A percentile compares a stretch with the other conserved stretches of the same genome.
Conservation (phyloP, 2,888 invertebrate genomes). For the Vanessa cardui region DNA sequence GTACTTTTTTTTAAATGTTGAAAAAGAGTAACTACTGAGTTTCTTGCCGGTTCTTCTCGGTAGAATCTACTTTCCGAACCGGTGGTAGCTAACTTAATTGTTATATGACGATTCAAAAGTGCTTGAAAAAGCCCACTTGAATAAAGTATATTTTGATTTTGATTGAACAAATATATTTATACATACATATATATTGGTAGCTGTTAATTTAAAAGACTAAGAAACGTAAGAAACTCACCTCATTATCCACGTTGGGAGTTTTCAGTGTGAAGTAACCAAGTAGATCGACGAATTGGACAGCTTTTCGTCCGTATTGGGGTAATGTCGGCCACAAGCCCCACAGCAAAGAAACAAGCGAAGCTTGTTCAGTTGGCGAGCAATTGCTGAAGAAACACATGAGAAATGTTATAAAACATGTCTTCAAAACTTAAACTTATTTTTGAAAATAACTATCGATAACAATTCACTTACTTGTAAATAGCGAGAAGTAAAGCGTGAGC, state of each 20-base stretch:
- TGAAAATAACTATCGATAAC: neutral
- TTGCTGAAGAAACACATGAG: slow-evolving; percentile 77
- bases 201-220: no score
- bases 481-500: slow-evolving; percentile 93
- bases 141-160: no score
- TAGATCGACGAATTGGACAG: slow-evolving; percentile 98
- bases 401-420: neutral
- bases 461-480: slow-evolving; percentile 87
- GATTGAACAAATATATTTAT: no score
- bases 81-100: no score
- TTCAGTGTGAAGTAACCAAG: slow-evolving; percentile 97
- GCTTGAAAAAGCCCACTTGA: no score
- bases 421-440: neutral
- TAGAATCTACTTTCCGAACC: no score
- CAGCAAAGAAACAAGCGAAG: slow-evolving; percentile 89
- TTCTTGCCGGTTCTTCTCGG: no score
- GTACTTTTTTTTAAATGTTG: no score
- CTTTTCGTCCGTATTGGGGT: slow-evolving; percentile 95
- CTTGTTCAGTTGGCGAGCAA: slow-evolving; percentile 89
- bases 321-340: slow-evolving; percentile 96
- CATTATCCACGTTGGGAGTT: slow-evolving; percentile 87
- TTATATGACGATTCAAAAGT: no score
- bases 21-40: no score
- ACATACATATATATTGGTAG: no score
- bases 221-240: slow-evolving; percentile 59